A percentile compares a stretch with the other conserved stretches of the same genome.
Conservation (phyloP, 2,888 invertebrate species). For the Piscicola geometra region DNA sequence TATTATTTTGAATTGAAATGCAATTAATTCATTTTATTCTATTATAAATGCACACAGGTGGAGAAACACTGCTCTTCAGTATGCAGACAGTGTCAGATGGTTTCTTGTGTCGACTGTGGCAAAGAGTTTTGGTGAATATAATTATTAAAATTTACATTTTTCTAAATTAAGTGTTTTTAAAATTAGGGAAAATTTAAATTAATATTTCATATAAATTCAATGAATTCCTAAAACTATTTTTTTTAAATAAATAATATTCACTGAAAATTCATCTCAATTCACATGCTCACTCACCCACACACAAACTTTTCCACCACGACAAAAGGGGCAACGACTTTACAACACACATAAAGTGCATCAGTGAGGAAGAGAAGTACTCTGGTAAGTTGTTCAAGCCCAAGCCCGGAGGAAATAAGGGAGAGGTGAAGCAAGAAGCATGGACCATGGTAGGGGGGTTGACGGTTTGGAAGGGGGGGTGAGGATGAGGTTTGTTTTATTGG, state of each 20-base stretch:
- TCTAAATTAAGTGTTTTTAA: no score
- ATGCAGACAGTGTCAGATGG: conserved; percentile 67
- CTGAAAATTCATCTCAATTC: no score
- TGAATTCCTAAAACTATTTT: background rate
- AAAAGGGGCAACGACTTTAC: conserved; percentile 71
- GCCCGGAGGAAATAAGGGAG: conserved; percentile 70
- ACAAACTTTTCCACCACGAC: no score
- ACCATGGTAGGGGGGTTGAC: conserved; percentile 57
- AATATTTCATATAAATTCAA: background rate
- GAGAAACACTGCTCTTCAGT: conserved; percentile 72
- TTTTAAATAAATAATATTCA: background rate
- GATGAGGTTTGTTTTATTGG: no score
- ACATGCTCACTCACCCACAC: no score
- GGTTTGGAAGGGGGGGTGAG: no score
- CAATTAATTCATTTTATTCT: background rate
- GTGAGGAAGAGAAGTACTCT: conserved; percentile 81
- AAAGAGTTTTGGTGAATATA: conserved; percentile 68
- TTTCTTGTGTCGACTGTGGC: conserved; percentile 88
- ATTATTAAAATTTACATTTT: no score
- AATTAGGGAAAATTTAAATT: no score
- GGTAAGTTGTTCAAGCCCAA: conserved; percentile 73
- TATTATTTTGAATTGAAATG: background rate
- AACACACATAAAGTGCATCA: conserved; percentile 76
- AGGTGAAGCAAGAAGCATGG: conserved; percentile 80
- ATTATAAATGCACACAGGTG: conserved; percentile 51